phyloP scores from a whole-genome alignment of 2,113 vertebrate species.

The Sminthopsis crassicaudata region DNA sequence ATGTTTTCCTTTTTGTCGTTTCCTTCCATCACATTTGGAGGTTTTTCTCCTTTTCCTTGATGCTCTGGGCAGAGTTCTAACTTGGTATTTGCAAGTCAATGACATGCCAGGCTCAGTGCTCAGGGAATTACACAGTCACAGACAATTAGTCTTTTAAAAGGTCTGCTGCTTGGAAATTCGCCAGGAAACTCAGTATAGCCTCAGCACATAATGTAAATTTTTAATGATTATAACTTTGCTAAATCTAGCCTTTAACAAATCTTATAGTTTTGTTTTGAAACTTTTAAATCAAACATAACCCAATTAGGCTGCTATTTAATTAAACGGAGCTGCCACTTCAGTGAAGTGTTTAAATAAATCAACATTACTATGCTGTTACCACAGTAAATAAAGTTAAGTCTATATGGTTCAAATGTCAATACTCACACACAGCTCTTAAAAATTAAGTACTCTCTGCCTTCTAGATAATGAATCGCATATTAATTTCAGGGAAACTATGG shows the following conservation, averaged over 20 bases:
- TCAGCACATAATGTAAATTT: slow-evolving; percentile 76
- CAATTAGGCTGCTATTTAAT: slow-evolving; percentile 81
- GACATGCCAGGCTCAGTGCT: slow-evolving; percentile 43
- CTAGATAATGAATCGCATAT: slow-evolving; percentile 60
- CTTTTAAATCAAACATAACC: slow-evolving; percentile 83
- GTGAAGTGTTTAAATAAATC: slow-evolving; percentile 84
- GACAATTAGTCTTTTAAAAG: slow-evolving; percentile 81
- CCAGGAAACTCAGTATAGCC: slow-evolving; percentile 61
- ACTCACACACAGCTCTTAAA: slow-evolving; percentile 68
- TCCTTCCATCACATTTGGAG: not conserved
- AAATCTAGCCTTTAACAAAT: slow-evolving; percentile 80
- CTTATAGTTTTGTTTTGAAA: slow-evolving; percentile 71
- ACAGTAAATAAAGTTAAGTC: slow-evolving; percentile 81
- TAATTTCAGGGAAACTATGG: slow-evolving; percentile 66
- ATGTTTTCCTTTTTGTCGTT: not conserved
- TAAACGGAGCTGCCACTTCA: slow-evolving; percentile 80
- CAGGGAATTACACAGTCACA: slow-evolving; percentile 71
- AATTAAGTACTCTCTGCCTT: slow-evolving; percentile 63
- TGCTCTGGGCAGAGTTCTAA: slow-evolving; percentile 73
- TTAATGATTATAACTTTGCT: slow-evolving; percentile 81
- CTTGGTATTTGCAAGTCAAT: slow-evolving; percentile 68
- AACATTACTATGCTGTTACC: slow-evolving; percentile 81
- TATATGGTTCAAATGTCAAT: slow-evolving; percentile 78
- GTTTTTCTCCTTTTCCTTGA: slow-evolving; percentile 34
- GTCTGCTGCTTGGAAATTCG: slow-evolving; percentile 71